phyloP scores from a whole-genome alignment of 2,888 invertebrate genomes.

The Drosophila tripunctata region DNA sequence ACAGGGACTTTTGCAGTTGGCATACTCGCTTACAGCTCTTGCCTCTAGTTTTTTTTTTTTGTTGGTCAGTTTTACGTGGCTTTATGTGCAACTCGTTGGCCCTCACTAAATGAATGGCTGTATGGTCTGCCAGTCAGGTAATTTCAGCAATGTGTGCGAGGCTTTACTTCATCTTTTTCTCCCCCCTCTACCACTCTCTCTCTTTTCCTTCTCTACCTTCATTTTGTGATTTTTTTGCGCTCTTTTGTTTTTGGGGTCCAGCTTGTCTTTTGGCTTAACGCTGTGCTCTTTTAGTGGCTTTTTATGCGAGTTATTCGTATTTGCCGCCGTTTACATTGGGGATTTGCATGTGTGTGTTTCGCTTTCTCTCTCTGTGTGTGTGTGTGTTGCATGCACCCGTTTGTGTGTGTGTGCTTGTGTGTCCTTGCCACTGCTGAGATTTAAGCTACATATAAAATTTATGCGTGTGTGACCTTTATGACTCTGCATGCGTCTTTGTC shows the following conservation, averaged over 20 bases:
- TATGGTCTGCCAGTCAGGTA: conserved; percentile 61
- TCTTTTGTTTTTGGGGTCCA: conserved; percentile 29
- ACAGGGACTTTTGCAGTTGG: no score
- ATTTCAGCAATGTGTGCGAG: conserved; percentile 65
- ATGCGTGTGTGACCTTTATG: conserved; percentile 65
- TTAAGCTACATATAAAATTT: conserved; percentile 77
- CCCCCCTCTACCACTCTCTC: background rate
- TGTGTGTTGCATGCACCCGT: conserved; percentile 1
- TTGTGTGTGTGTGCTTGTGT: conserved; percentile 31
- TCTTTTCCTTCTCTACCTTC: background rate
- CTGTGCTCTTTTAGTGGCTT: conserved; percentile 53
- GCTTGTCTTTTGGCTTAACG: conserved; percentile 71
- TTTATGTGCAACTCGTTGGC: conserved; percentile 38
- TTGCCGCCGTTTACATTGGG: conserved; percentile 70
- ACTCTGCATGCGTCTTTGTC: conserved; percentile 17
- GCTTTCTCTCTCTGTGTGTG: conserved; percentile 25
- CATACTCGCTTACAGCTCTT: background rate
- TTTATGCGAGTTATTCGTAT: conserved; percentile 50
- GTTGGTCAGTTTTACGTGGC: conserved; percentile 27
- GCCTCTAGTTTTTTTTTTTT: background rate
- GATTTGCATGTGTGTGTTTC: conserved; percentile 70
- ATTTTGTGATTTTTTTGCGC: background rate
- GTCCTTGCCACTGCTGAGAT: conserved; percentile 66
- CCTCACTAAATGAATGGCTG: conserved; percentile 23
- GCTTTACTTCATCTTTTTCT: conserved; percentile 3